These are phyloP conservation scores for Catamblyrhynchus diadema DNA, from an alignment of 2,797 vertebrate genomes.

Conservation along the genomic window DNA sequence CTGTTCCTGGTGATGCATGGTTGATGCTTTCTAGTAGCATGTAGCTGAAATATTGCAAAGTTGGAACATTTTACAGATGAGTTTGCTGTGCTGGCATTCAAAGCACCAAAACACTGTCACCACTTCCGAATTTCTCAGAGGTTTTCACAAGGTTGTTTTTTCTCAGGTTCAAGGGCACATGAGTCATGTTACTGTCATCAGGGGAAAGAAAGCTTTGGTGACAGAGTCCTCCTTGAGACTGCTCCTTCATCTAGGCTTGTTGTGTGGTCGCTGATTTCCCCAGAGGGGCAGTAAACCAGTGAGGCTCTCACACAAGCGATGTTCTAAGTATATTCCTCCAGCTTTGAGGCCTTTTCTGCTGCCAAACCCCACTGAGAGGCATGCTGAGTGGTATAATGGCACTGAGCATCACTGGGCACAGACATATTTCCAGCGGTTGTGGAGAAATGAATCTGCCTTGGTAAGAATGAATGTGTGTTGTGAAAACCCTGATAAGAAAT, in stretches of 20 bases:
- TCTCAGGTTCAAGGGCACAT: neutral
- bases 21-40: neutral
- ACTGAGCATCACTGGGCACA: neutral
- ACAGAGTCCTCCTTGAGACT: neutral
- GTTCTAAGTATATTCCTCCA: neutral
- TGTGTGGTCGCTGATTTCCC: neutral
- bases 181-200: neutral
- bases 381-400: neutral
- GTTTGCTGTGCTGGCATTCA: neutral
- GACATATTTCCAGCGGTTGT: neutral
- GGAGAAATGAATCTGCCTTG: neutral
- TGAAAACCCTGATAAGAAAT: neutral
- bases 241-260: neutral
- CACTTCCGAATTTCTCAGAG: neutral
- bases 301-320: neutral
- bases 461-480: neutral
- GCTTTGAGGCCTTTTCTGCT: neutral
- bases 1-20: neutral
- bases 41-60: neutral
- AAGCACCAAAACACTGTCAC: neutral
- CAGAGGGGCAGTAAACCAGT: neutral
- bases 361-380: neutral
- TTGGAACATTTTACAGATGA: neutral
- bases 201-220: neutral
- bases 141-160: neutral